phyloP scores from a whole-genome alignment of 2,797 vertebrate genomes.

The Poeciliopsis gracilis region DNA sequence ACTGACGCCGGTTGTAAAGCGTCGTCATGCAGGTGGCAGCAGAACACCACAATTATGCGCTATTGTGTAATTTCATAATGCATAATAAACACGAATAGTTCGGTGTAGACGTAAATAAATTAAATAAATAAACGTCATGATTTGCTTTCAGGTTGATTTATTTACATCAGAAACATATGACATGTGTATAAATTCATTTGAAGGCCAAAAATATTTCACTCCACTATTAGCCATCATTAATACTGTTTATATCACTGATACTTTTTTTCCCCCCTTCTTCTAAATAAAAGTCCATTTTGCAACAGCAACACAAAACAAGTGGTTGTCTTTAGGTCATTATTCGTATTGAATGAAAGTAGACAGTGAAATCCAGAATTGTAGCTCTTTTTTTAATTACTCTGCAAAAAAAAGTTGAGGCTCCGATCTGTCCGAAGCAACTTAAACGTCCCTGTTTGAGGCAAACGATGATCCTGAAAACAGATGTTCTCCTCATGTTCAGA shows the following conservation, averaged over 20 bases:
- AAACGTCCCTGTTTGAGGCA: too few species aligned
- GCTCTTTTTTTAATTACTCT: neutral
- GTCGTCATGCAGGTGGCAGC: neutral
- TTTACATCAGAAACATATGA: neutral
- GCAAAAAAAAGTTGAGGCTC: too few species aligned
- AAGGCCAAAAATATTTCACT: neutral
- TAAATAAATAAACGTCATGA: too few species aligned
- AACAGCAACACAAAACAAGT: neutral
- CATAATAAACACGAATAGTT: neutral
- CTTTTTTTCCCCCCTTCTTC: neutral
- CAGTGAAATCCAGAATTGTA: neutral
- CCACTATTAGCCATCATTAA: neutral
- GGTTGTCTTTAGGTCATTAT: neutral
- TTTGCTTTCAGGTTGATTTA: neutral
- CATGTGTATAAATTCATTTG: neutral
- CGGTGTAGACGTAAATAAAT: too few species aligned
- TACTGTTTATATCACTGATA: neutral
- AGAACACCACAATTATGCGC: neutral
- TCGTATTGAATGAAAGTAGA: neutral
- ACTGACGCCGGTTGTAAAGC: neutral
- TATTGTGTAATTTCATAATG: neutral
- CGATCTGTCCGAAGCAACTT: too few species aligned
- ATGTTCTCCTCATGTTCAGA: neutral
- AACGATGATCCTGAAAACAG: neutral
- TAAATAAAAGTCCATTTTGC: neutral